phyloP scores from a whole-genome alignment of 2,113 vertebrate species.

The Grammomys dolichurus region DNA sequence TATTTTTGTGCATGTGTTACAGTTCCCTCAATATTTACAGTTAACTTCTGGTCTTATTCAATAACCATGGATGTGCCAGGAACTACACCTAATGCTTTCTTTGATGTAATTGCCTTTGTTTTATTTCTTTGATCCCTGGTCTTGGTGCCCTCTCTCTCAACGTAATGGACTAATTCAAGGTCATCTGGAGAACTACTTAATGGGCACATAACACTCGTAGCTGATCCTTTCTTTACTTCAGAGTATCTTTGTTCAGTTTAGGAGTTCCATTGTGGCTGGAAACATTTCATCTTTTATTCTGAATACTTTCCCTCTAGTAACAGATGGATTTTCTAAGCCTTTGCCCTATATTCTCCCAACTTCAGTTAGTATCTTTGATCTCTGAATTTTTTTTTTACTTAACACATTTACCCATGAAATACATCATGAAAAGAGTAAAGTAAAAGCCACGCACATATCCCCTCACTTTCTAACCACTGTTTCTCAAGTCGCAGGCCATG shows the following conservation, averaged over 20 bases:
- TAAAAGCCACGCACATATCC: background rate
- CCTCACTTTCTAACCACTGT: background rate
- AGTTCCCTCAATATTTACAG: background rate
- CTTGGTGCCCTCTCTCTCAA: background rate
- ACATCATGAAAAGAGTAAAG: background rate
- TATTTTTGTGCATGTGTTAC: background rate
- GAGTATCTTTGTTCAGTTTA: conserved; percentile 15
- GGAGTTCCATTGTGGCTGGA: conserved; percentile 5
- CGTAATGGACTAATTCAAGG: conserved; percentile 17
- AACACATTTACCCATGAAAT: conserved; percentile 31
- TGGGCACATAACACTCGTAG: background rate
- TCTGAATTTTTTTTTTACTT: conserved; percentile 25
- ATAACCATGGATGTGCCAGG: background rate
- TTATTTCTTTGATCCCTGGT: conserved; percentile 25
- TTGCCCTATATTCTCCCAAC: background rate
- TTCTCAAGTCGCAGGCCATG: background rate
- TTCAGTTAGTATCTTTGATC: conserved; percentile 36
- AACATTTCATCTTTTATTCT: conserved; percentile 22
- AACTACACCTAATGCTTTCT: background rate
- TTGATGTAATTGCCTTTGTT: conserved; percentile 10
- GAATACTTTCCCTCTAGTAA: conserved; percentile 2
- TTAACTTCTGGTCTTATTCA: conserved; percentile 25
- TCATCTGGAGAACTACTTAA: background rate
- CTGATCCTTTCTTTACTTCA: conserved; percentile 7
- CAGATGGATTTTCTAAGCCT: conserved; percentile 14